These are phyloP conservation scores for Stenichneumon culpator DNA, from an alignment of 2,888 invertebrate genomes.

Conservation along the genomic window DNA sequence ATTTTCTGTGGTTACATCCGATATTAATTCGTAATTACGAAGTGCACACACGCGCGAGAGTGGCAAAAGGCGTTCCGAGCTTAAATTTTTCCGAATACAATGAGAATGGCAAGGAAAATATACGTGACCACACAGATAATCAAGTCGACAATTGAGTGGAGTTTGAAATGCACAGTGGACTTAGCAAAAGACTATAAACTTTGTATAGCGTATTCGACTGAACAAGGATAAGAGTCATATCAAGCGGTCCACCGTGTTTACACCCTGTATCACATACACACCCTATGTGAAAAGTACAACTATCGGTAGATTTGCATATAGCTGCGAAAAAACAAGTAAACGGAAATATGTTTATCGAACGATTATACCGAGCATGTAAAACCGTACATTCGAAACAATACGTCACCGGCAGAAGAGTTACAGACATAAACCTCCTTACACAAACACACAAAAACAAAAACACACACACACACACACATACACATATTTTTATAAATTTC, in stretches of 20 bases:
- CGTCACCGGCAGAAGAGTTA: slow-evolving; percentile 70
- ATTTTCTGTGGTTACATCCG: slow-evolving; percentile 44
- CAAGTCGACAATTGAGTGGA: slow-evolving; percentile 19
- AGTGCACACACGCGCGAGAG: slow-evolving; percentile 33
- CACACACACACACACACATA: neutral
- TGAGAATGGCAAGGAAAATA: slow-evolving; percentile 54
- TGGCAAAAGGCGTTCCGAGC: slow-evolving; percentile 42
- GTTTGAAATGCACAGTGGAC: slow-evolving; percentile 41
- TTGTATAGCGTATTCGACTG: slow-evolving; percentile 23
- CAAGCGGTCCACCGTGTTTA: slow-evolving; percentile 45
- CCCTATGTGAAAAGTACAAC: slow-evolving; percentile 38
- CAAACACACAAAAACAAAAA: neutral
- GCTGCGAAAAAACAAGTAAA: slow-evolving; percentile 43
- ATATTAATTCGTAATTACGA: slow-evolving; percentile 34
- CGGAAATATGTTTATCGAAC: slow-evolving; percentile 22
- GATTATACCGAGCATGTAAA: slow-evolving; percentile 37
- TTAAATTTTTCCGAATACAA: slow-evolving; percentile 60
- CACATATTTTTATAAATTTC: slow-evolving; percentile 82
- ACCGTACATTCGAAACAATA: slow-evolving; percentile 59
- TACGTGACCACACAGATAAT: slow-evolving; percentile 19
- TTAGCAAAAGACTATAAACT: slow-evolving; percentile 17
- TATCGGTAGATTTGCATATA: slow-evolving; percentile 47
- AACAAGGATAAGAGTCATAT: slow-evolving; percentile 45
- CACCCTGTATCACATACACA: slow-evolving; percentile 14
- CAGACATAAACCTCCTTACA: slow-evolving; percentile 20